phyloP scores from a whole-genome alignment of 2,888 invertebrate species.

The Noctua comes region DNA sequence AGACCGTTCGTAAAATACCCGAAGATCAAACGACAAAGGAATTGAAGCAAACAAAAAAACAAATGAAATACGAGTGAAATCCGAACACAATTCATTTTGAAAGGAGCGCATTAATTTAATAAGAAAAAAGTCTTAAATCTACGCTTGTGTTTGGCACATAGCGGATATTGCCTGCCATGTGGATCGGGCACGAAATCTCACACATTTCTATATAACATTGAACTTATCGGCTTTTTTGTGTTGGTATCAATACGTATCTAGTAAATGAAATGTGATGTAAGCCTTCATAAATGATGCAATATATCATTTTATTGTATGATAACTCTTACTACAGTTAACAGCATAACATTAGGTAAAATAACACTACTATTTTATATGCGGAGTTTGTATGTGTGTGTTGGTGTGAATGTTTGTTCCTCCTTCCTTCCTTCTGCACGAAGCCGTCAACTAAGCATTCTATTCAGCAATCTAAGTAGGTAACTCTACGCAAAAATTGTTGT shows the following conservation, averaged over 20 bases:
- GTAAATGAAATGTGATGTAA: conserved; percentile 14
- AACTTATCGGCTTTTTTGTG: conserved; percentile 12
- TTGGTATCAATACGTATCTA: conserved; percentile 14
- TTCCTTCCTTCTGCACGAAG: neutral
- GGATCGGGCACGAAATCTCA: conserved; percentile 41
- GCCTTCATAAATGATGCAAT: conserved; percentile 12
- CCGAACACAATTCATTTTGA: conserved; percentile 26
- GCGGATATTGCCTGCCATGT: conserved; percentile 61
- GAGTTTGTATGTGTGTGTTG: neutral
- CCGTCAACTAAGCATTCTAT: too few species aligned
- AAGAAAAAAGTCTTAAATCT: conserved; percentile 55
- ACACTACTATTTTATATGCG: neutral
- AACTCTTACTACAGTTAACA: neutral
- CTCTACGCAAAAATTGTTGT: too few species aligned
- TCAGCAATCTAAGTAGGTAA: too few species aligned
- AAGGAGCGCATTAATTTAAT: conserved; percentile 64
- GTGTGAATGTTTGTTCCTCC: neutral
- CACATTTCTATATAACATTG: conserved; percentile 31
- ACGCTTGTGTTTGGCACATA: conserved; percentile 44
- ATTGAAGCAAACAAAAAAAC: conserved; percentile 19
- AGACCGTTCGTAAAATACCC: neutral
- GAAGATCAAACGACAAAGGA: conserved; percentile 44
- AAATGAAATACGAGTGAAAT: conserved; percentile 35
- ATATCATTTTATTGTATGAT: neutral
- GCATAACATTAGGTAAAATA: neutral